Percentiles rank a stretch among this genome's conserved stretches.
These are phyloP conservation scores for Heliothis virescens DNA, from an alignment of 1,140 invertebrate genomes.

Conservation along the genomic window DNA sequence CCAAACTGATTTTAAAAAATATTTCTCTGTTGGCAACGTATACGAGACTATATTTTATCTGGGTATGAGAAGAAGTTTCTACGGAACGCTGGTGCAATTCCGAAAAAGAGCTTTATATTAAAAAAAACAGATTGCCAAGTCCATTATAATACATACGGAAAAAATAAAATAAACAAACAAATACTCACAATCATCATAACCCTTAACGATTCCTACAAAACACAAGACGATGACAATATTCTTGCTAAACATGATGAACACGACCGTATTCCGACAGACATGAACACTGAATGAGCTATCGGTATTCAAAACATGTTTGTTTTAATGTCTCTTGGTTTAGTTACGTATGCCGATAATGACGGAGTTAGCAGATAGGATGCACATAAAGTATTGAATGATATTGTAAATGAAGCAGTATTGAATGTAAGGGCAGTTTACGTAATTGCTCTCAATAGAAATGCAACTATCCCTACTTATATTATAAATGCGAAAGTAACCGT, in stretches of 20 bases:
- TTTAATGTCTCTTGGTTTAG: not conserved
- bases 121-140: too few relatives aligned
- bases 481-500: too few relatives aligned
- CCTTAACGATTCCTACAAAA: slow-evolving; percentile 1
- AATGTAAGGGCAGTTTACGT: not conserved
- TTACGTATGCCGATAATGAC: slow-evolving; percentile 7
- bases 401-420: not conserved
- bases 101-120: too few relatives aligned
- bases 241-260: not conserved
- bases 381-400: not conserved
- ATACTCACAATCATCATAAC: slow-evolving; percentile 10
- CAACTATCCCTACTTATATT: too few relatives aligned
- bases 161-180: not conserved
- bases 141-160: not conserved
- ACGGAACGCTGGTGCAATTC: too few relatives aligned
- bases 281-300: slow-evolving; percentile 16
- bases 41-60: too few relatives aligned
- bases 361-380: slow-evolving; percentile 7
- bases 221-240: not conserved
- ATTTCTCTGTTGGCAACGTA: too few relatives aligned
- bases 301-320: slow-evolving; percentile 28
- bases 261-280: slow-evolving; percentile 10
- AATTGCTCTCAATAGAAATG: too few relatives aligned
- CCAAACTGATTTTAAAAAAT: too few relatives aligned
- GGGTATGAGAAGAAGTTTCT: too few relatives aligned